Conservation (phyloP, 2,888 invertebrate genomes). For the Tyria jacobaeae region DNA sequence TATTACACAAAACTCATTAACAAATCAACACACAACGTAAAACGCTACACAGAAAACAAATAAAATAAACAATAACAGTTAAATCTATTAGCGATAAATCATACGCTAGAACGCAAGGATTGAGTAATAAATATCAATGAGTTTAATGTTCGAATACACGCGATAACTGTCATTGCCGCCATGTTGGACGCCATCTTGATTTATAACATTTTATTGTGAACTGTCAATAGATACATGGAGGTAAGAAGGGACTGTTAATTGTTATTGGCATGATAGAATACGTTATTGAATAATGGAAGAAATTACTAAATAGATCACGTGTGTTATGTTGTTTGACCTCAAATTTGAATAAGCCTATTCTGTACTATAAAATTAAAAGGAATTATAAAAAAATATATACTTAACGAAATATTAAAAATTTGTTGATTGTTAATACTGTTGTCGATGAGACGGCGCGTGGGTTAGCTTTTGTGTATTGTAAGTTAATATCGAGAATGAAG, state of each 20-base stretch:
- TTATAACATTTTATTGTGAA: conserved; percentile 75
- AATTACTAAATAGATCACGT: conserved; percentile 2
- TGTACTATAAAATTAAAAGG: no score
- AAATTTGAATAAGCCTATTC: no score
- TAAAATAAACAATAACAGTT: conserved; percentile 76
- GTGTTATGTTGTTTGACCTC: neutral
- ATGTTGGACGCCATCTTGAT: conserved; percentile 83
- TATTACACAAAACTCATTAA: conserved; percentile 34
- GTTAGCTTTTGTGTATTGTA: no score
- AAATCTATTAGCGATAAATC: conserved; percentile 83
- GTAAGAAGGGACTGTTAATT: conserved; percentile 51
- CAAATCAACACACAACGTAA: conserved; percentile 40
- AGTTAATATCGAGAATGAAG: no score
- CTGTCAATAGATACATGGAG: conserved; percentile 73
- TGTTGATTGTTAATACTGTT: no score
- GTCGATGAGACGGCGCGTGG: no score
- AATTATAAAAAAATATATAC: no score
- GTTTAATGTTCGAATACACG: conserved; percentile 84
- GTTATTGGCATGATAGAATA: conserved; percentile 30
- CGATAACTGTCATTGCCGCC: conserved; percentile 84
- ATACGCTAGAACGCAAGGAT: conserved; percentile 74
- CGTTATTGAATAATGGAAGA: conserved; percentile 23
- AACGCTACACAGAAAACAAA: conserved; percentile 54
- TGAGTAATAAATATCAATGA: conserved; percentile 86
- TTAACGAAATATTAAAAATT: no score